A percentile compares a stretch with the other conserved stretches of the same genome.
These are phyloP conservation scores for Spodoptera littoralis DNA, from an alignment of 2,888 invertebrate genomes.

Conservation along the genomic window DNA sequence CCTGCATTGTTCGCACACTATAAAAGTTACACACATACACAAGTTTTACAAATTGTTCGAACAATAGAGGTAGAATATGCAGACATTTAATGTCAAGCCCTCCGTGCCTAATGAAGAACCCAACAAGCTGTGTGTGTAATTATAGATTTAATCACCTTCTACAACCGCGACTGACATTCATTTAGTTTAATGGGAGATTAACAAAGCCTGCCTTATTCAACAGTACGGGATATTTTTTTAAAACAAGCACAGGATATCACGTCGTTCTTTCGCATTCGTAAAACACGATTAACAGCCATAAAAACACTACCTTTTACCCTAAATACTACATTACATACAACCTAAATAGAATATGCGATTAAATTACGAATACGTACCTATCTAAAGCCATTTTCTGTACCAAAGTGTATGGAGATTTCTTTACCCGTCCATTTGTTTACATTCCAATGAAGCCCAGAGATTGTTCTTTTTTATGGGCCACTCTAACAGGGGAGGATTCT, in stretches of 20 bases:
- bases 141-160: slow-evolving; percentile 39
- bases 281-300: slow-evolving; percentile 11
- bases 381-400: slow-evolving; percentile 18
- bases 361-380: slow-evolving; percentile 6
- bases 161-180: slow-evolving; percentile 30
- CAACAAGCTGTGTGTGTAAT: slow-evolving; percentile 33
- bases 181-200: slow-evolving; percentile 33
- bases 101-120: slow-evolving; percentile 34
- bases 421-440: slow-evolving; percentile 43
- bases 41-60: slow-evolving; percentile 21
- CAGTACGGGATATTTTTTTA: no score
- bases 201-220: slow-evolving; percentile 17
- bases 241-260: slow-evolving; percentile 23
- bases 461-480: slow-evolving; percentile 50
- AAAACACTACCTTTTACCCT: slow-evolving; percentile 43
- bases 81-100: slow-evolving; percentile 25
- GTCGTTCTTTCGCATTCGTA: slow-evolving; percentile 26
- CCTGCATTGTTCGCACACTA: slow-evolving; percentile 46
- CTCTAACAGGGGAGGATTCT: slow-evolving; percentile 60
- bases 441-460: slow-evolving; percentile 37
- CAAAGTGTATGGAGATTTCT: slow-evolving; percentile 34
- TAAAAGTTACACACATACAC: slow-evolving; percentile 11
- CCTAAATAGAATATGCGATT: not conserved
- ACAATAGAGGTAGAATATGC: slow-evolving; percentile 28
- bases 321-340: slow-evolving; percentile 27